Evolutionary conservation across 2,797 vertebrate species (phyloP), one percentile per base, ranked within the genome.

Genomic region (Pogonophryne albipinna): DNA sequence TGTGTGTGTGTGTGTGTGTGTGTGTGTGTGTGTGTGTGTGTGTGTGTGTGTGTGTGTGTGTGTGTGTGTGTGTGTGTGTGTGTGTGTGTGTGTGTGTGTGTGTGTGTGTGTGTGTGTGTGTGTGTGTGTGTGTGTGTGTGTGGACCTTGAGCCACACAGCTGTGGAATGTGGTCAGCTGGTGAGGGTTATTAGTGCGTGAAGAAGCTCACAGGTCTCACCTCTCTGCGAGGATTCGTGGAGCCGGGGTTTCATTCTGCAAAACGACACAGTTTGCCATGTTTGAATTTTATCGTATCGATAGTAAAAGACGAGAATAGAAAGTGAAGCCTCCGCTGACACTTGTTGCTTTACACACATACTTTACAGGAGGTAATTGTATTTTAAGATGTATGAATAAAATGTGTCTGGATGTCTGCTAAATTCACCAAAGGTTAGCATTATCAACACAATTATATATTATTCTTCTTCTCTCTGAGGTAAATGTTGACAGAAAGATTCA

Each of bases 101-200:
- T 51, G 66, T 60, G 53, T 71, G 62, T 72, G 62, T 45, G 74
- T 63, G 74, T 57, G 58, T 56, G 74, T 62, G 44, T 63, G 58
- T 64, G 61, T 45, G 62, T 27, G 57, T 42, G 55, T 31, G 73
- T 58, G 63, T 63, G 76, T 74, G 66, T 61, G 71, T 71, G n/a
- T 69, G 79, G 84, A 83, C 86, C 88, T 80, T 85, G 87, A 89
- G 74, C 64, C 79, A 85, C 80, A 83, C 85, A 87, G 84, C 79
- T 93, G 93, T 89, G 93, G 94, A 95, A 95, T 95, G 92, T 94
- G 83, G 89, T 84, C 75, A 66, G 87, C 81, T 66, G 71, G 82
- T 89, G 90, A 87, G 53, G 85, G 77, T 89, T 75, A 94, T 95
- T 95, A 94, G 85, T 80, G 58, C 77, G 20, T 7, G 70, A 42